These are phyloP conservation scores for Torymus texanus DNA, from an alignment of 2,888 invertebrate genomes.

Conservation along the genomic window DNA sequence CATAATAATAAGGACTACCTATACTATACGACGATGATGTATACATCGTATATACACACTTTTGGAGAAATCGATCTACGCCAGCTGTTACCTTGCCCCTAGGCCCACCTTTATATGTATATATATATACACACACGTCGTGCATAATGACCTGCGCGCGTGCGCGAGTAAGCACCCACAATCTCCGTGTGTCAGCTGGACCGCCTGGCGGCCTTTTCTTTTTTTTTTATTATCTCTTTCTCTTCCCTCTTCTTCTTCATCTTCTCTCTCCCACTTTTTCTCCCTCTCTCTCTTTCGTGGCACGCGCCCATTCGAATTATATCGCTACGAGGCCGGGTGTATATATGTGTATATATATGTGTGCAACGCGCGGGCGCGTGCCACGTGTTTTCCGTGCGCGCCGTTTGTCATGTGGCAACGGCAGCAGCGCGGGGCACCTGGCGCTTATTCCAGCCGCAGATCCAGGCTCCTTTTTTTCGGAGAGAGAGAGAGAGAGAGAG, in stretches of 20 bases:
- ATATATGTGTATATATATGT: no score
- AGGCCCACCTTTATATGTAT: no score
- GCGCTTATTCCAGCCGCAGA: no score
- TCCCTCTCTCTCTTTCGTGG: slow-evolving; percentile 2
- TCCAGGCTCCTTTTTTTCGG: no score
- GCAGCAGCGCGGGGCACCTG: no score
- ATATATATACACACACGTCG: background rate
- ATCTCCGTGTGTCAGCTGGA: slow-evolving; percentile 34
- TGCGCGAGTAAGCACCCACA: background rate
- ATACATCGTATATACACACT: no score
- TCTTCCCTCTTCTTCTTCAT: background rate
- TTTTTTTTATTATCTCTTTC: background rate
- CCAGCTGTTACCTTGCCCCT: slow-evolving; percentile 43
- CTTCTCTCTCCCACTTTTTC: background rate
- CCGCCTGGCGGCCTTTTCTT: slow-evolving; percentile 4
- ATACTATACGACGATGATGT: no score
- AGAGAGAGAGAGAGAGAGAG: no score
- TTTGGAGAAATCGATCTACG: slow-evolving; percentile 29
- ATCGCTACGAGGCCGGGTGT: background rate
- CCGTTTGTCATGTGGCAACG: no score
- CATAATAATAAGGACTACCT: no score
- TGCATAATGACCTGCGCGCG: background rate
- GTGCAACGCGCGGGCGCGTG: no score
- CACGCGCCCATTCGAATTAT: slow-evolving; percentile 34
- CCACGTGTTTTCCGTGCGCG: no score